Conservation (phyloP, 2,113 vertebrate species). For the Eretmochelys imbricata region DNA sequence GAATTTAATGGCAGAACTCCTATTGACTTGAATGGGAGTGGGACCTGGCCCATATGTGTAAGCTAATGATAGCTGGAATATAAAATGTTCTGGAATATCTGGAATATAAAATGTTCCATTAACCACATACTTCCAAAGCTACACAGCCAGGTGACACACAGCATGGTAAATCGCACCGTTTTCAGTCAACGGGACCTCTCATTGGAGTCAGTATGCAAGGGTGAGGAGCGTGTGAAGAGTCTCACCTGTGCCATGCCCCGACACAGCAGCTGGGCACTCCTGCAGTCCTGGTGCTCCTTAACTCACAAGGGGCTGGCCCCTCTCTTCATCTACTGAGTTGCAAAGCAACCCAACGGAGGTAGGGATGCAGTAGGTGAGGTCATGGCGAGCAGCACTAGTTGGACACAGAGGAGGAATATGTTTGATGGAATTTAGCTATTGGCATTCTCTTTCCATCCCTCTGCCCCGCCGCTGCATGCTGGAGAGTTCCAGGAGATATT, state of each 20-base stretch:
- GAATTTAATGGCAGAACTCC: background rate
- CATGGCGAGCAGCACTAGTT: rapidly evolving
- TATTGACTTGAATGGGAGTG: background rate
- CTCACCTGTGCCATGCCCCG: background rate
- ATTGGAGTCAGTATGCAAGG: rapidly evolving
- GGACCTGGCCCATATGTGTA: background rate
- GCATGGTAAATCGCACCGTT: background rate
- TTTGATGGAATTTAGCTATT: background rate
- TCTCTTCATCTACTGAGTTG: background rate
- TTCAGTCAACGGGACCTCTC: rapidly evolving
- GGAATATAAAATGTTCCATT: background rate
- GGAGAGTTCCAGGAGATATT: background rate
- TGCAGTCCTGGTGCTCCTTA: background rate
- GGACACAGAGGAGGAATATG: background rate
- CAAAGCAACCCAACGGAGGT: background rate
- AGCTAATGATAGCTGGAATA: background rate
- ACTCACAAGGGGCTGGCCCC: background rate
- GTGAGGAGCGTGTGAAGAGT: background rate
- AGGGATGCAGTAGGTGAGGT: background rate
- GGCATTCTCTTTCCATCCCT: background rate
- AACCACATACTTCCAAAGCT: rapidly evolving
- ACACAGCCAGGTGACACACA: no score
- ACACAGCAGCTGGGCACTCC: background rate
- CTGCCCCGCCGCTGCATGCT: background rate
- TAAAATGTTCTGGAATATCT: background rate